A percentile compares a stretch with the other conserved stretches of the same genome.
These are phyloP conservation scores for Melikaiella ostensackeni DNA, from an alignment of 2,888 invertebrate species.

Conservation along the genomic window DNA sequence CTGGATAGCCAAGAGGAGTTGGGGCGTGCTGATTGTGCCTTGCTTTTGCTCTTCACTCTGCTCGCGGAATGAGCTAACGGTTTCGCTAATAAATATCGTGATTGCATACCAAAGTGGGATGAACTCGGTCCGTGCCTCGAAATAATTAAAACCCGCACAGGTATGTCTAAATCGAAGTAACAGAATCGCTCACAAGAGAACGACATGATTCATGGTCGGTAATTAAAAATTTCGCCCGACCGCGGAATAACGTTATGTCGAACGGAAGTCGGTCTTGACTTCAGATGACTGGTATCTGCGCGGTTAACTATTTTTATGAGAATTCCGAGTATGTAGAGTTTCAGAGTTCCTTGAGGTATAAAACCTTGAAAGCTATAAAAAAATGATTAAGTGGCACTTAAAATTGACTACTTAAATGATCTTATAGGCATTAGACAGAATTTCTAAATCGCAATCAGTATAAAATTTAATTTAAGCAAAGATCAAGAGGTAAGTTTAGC, in stretches of 20 bases:
- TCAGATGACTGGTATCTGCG: constrained; percentile 23
- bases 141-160: constrained; percentile 34
- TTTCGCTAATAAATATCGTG: constrained; percentile 40
- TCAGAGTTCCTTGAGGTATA: not conserved
- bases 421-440: constrained; percentile 4
- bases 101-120: constrained; percentile 38
- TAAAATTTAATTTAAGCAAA: constrained; percentile 30
- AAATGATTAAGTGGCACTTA: constrained; percentile 30
- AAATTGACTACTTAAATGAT: constrained; percentile 20
- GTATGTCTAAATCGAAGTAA: constrained; percentile 35
- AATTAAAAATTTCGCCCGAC: constrained; percentile 38
- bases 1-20: not conserved
- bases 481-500: not conserved
- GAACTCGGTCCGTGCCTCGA: constrained; percentile 32
- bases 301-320: constrained; percentile 38
- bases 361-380: constrained; percentile 19
- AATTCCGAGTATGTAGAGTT: constrained; percentile 24
- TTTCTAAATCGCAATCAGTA: constrained; percentile 29
- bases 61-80: constrained; percentile 34
- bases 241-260: constrained; percentile 22
- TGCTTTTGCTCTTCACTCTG: constrained; percentile 1
- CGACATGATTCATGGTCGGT: constrained; percentile 35
- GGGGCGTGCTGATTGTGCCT: not conserved
- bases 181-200: constrained; percentile 30
- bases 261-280: constrained; percentile 34